A percentile compares a stretch with the other conserved stretches of the same genome.
These are phyloP conservation scores for Lordiphosa collinella DNA, from an alignment of 1,140 invertebrate genomes.

Conservation along the genomic window DNA sequence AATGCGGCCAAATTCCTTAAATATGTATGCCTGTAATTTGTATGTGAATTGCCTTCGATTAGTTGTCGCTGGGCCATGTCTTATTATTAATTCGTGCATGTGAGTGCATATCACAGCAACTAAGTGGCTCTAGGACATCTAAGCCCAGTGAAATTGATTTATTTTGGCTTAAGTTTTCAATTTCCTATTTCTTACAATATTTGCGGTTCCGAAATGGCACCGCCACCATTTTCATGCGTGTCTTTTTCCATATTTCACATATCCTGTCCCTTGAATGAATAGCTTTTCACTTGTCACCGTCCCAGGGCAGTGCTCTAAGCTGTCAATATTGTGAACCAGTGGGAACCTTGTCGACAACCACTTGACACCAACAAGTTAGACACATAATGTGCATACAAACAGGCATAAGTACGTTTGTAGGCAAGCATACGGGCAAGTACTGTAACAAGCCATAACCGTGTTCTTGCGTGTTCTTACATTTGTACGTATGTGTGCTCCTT, in stretches of 20 bases:
- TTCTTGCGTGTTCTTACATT: neutral
- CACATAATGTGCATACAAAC: conserved; percentile 55
- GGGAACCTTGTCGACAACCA: conserved; percentile 58
- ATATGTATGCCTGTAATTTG: conserved; percentile 65
- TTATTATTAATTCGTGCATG: conserved; percentile 60
- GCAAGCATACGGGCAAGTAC: neutral
- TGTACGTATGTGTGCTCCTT: conserved; percentile 11
- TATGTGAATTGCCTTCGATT: conserved; percentile 60
- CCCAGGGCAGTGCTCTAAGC: conserved; percentile 13
- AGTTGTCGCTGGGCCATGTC: conserved; percentile 34
- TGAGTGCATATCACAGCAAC: conserved; percentile 42
- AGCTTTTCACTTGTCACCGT: conserved; percentile 32
- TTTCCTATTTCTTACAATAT: neutral
- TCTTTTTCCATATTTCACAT: neutral
- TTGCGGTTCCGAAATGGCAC: neutral
- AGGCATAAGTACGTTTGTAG: conserved; percentile 17
- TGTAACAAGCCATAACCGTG: neutral
- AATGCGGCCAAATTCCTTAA: conserved; percentile 27
- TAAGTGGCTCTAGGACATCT: conserved; percentile 18
- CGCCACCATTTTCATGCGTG: conserved; percentile 1
- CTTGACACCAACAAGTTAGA: conserved; percentile 67
- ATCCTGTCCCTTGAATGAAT: conserved; percentile 24
- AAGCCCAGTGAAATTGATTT: neutral
- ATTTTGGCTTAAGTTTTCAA: neutral
- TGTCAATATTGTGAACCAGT: conserved; percentile 37